These are phyloP conservation scores for Tromatobia lineatoria DNA, from an alignment of 2,888 invertebrate genomes.

Conservation along the genomic window DNA sequence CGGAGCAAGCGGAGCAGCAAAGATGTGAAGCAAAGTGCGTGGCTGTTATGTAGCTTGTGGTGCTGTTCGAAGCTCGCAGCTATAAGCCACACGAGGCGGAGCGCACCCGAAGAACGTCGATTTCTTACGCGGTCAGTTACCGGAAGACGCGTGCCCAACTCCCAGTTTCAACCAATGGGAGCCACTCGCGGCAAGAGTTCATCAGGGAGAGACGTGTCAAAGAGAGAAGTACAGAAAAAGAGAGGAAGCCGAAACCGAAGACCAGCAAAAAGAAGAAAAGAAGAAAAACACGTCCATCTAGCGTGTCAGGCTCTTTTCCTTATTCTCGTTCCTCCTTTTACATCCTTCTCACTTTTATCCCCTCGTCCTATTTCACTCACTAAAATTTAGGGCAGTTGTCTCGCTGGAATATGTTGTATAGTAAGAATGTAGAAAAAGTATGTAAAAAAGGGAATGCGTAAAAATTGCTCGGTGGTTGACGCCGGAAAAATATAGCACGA, in stretches of 20 bases:
- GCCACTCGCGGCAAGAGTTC: slow-evolving; percentile 47
- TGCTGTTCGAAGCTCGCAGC: slow-evolving; percentile 10
- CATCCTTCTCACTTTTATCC: slow-evolving; percentile 25
- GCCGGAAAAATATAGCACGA: slow-evolving; percentile 65
- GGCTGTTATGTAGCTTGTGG: slow-evolving; percentile 14
- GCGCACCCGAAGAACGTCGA: slow-evolving; percentile 46
- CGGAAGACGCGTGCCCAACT: slow-evolving; percentile 60
- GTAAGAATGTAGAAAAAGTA: not conserved
- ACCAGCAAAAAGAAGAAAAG: slow-evolving; percentile 44
- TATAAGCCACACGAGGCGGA: slow-evolving; percentile 8
- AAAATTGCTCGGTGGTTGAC: slow-evolving; percentile 44
- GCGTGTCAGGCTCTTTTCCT: not conserved
- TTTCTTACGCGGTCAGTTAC: slow-evolving; percentile 59
- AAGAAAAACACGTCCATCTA: slow-evolving; percentile 47
- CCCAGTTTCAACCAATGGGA: slow-evolving; percentile 44
- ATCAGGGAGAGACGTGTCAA: slow-evolving; percentile 34
- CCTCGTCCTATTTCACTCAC: slow-evolving; percentile 52
- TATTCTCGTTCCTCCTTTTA: slow-evolving; percentile 28
- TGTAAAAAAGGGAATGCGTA: slow-evolving; percentile 55
- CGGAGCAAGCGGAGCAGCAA: not conserved
- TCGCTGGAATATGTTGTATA: slow-evolving; percentile 19
- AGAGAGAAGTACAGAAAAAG: slow-evolving; percentile 16
- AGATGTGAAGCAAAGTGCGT: slow-evolving; percentile 9
- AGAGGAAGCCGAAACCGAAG: slow-evolving; percentile 23
- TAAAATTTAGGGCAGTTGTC: slow-evolving; percentile 71